Evolutionary conservation across 2,113 vertebrate genomes (phyloP).

Genomic region (Grammomys dolichurus): DNA sequence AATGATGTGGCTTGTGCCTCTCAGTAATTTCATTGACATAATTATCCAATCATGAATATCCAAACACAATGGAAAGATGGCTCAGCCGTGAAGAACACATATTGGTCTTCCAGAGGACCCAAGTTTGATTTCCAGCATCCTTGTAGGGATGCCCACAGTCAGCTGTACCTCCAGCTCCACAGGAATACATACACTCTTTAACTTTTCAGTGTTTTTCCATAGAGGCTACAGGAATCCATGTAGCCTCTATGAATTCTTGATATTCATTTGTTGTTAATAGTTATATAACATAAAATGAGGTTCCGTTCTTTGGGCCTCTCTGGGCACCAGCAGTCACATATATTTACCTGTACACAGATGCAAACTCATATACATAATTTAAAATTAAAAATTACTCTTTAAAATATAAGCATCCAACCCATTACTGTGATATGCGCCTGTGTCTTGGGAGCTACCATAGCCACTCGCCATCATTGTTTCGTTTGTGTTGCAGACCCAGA

Average conservation of each 20-base stretch:
- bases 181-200: neutral
- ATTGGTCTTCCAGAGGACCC: neutral
- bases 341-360: neutral
- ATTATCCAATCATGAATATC: too few relatives aligned
- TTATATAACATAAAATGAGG: neutral
- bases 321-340: neutral
- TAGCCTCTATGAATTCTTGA: neutral
- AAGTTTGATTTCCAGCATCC: neutral
- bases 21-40: neutral
- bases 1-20: neutral
- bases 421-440: rapidly evolving
- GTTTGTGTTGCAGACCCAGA: neutral
- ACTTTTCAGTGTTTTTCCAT: neutral
- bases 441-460: neutral
- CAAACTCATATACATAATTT: neutral
- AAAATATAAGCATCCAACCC: neutral
- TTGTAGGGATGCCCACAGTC: neutral
- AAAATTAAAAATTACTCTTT: neutral
- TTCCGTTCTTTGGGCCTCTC: neutral
- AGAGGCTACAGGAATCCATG: neutral
- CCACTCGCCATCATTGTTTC: neutral
- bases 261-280: constrained; percentile 27
- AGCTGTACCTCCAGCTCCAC: neutral
- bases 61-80: neutral
- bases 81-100: neutral